These are phyloP conservation scores for Parnassius mnemosyne DNA, from an alignment of 2,888 invertebrate genomes.

Conservation along the genomic window DNA sequence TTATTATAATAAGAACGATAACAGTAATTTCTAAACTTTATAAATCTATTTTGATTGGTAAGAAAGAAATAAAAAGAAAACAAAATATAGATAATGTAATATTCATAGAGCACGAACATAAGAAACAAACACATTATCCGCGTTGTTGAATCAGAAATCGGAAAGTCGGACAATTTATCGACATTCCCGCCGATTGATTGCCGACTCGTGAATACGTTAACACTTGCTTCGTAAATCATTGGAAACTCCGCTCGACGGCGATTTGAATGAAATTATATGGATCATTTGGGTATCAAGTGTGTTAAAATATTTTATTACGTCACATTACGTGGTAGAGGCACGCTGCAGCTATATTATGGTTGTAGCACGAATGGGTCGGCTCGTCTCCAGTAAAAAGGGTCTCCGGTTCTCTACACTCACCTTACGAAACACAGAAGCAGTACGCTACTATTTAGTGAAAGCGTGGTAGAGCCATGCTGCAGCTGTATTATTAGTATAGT, in stretches of 20 bases:
- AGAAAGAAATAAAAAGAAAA: not conserved
- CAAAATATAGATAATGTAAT: conserved; percentile 9
- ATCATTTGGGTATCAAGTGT: conserved; percentile 2
- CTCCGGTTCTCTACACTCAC: too few relatives aligned
- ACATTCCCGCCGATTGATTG: conserved; percentile 17
- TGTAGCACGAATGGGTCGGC: too few relatives aligned
- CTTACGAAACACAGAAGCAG: too few relatives aligned
- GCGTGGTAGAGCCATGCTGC: too few relatives aligned
- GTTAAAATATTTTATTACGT: not conserved
- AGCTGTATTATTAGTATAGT: too few relatives aligned
- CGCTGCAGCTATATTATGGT: too few relatives aligned
- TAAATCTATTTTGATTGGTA: too few relatives aligned
- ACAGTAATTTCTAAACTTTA: too few relatives aligned
- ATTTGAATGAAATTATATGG: conserved; percentile 11
- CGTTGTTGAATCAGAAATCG: conserved; percentile 9
- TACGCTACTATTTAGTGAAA: too few relatives aligned
- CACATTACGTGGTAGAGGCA: too few relatives aligned
- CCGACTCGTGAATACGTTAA: conserved; percentile 1
- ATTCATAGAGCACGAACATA: conserved; percentile 5
- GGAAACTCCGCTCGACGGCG: not conserved
- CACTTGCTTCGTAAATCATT: conserved; percentile 17
- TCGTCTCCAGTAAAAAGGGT: too few relatives aligned
- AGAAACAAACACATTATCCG: conserved; percentile 11
- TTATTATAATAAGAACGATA: too few relatives aligned
- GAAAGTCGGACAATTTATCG: conserved; percentile 1